These are phyloP conservation scores for Bryconaethiops microstoma DNA, from an alignment of 2,797 vertebrate species.

Conservation along the genomic window DNA sequence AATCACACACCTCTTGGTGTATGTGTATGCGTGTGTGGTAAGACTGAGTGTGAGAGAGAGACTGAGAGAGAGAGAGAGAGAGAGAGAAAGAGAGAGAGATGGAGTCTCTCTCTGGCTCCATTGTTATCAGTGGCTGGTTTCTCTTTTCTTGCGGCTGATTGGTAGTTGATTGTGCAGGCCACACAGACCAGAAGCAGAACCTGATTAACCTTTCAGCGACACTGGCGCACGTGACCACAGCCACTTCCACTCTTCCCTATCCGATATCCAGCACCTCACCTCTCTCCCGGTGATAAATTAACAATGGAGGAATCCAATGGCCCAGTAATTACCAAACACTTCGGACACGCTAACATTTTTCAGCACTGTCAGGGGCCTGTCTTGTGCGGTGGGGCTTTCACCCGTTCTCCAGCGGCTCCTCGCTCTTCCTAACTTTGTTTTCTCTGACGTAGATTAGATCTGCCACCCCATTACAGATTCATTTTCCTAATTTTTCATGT, in stretches of 20 bases:
- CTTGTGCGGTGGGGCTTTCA: constrained; percentile 82
- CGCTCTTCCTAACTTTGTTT: constrained; percentile 98
- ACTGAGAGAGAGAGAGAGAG: not conserved
- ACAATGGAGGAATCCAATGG: constrained; percentile 98
- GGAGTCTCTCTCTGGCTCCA: constrained; percentile 6
- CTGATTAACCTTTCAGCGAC: constrained; percentile 99
- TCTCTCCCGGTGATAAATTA: constrained; percentile 98
- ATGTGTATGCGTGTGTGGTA: constrained; percentile 24
- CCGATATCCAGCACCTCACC: constrained; percentile 92
- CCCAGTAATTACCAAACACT: constrained; percentile 99
- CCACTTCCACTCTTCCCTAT: constrained; percentile 84
- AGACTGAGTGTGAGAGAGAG: constrained; percentile 1
- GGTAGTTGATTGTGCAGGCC: constrained; percentile 81
- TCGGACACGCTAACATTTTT: constrained; percentile 97
- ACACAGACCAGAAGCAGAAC: constrained; percentile 86
- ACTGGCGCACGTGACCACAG: constrained; percentile 82
- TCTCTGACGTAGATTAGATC: constrained; percentile 99
- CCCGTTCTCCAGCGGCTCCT: constrained; percentile 91
- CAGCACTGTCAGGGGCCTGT: constrained; percentile 94
- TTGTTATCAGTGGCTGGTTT: constrained; percentile 47
- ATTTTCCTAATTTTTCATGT: constrained; percentile 99
- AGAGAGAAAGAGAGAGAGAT: not conserved
- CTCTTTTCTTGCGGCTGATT: constrained; percentile 43
- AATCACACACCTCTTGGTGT: constrained; percentile 65
- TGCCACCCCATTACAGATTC: constrained; percentile 99